These are phyloP conservation scores for Rhingia campestris DNA, from an alignment of 2,888 invertebrate genomes.

Conservation along the genomic window DNA sequence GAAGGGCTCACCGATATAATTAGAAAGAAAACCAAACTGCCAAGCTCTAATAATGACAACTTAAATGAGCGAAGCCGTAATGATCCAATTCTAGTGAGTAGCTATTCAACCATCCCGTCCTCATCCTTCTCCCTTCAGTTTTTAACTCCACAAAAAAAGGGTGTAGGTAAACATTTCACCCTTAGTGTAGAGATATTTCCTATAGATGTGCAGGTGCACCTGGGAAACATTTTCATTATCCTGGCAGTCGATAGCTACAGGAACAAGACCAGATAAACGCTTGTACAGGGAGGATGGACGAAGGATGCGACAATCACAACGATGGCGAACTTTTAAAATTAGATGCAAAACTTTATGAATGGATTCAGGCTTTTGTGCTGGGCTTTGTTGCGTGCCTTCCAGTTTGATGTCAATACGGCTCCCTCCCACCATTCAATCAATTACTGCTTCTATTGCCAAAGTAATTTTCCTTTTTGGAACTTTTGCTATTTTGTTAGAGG, in stretches of 20 bases:
- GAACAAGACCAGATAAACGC: not conserved
- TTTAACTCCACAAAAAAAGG: slow-evolving; percentile 13
- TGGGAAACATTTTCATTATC: slow-evolving; percentile 58
- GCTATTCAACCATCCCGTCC: slow-evolving; percentile 4
- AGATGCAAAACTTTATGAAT: slow-evolving; percentile 64
- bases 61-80: slow-evolving; percentile 80
- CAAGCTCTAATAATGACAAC: slow-evolving; percentile 83
- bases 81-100: slow-evolving; percentile 78
- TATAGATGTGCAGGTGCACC: slow-evolving; percentile 38
- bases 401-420: slow-evolving; percentile 12
- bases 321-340: slow-evolving; percentile 67
- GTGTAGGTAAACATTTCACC: slow-evolving; percentile 34
- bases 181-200: slow-evolving; percentile 21
- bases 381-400: slow-evolving; percentile 13
- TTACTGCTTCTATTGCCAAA: slow-evolving; percentile 54
- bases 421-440: slow-evolving; percentile 53
- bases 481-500: slow-evolving; percentile 24
- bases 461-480: slow-evolving; percentile 28
- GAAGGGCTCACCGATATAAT: slow-evolving; percentile 90
- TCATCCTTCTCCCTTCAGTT: not conserved
- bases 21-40: slow-evolving; percentile 88
- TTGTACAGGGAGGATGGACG: slow-evolving; percentile 4
- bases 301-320: slow-evolving; percentile 36
- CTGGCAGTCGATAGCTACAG: slow-evolving; percentile 22
- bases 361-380: slow-evolving; percentile 5